Conservation (phyloP, 2,797 vertebrate species). For the Periparus ater region DNA sequence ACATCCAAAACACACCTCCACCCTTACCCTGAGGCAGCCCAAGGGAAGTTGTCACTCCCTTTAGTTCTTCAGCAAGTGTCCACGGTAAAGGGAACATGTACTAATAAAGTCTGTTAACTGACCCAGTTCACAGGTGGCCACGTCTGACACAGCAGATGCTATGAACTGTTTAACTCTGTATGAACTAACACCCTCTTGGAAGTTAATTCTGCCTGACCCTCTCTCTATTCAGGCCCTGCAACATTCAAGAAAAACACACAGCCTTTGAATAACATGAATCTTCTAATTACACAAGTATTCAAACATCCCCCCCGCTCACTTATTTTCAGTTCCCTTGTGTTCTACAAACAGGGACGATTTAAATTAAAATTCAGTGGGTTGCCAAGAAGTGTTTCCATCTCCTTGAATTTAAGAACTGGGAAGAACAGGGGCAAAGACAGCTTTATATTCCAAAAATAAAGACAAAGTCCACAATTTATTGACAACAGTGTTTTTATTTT, state of each 20-base stretch:
- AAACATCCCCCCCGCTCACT: background rate
- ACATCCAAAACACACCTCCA: background rate
- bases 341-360: background rate
- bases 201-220: background rate
- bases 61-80: background rate
- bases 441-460: slow-evolving; percentile 45
- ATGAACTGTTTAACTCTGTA: background rate
- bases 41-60: background rate
- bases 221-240: background rate
- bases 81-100: accelerated
- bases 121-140: background rate
- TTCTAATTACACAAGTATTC: background rate
- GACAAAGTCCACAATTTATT: slow-evolving; percentile 68
- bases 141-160: background rate
- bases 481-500: slow-evolving; percentile 83
- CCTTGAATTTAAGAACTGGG: background rate
- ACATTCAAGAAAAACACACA: background rate
- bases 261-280: background rate
- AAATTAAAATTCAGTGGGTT: background rate
- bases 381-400: background rate
- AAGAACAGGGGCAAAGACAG: background rate
- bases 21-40: background rate
- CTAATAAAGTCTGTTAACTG: background rate
- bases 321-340: background rate
- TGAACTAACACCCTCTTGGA: background rate